A percentile compares a stretch with the other conserved stretches of the same genome.
Evolutionary conservation across 2,888 invertebrate genomes (phyloP).

Genomic region (Antheraea yamamai): DNA sequence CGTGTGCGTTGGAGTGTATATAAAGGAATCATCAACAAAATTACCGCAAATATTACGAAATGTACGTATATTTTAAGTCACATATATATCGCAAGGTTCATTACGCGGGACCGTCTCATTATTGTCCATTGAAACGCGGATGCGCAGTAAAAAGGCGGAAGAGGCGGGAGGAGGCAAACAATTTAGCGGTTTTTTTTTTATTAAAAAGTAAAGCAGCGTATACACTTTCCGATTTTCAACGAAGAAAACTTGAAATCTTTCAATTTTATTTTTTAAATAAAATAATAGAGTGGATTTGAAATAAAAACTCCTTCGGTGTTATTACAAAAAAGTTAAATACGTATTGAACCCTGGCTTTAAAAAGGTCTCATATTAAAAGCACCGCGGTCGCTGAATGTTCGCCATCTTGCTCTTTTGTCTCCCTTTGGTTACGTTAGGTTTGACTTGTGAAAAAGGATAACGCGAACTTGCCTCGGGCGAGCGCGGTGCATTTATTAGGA

Average conservation of each 20-base stretch:
- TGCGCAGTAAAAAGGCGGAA: constrained; percentile 23
- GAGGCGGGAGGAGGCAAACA: constrained; percentile 33
- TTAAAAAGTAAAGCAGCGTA: constrained; percentile 35
- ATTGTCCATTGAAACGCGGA: constrained; percentile 33
- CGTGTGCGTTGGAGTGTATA: too few relatives aligned
- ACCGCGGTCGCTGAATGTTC: too few relatives aligned
- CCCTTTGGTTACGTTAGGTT: too few relatives aligned
- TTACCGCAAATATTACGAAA: neutral
- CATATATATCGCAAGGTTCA: constrained; percentile 26
- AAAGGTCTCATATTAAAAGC: too few relatives aligned
- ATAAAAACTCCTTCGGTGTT: neutral
- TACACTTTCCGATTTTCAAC: constrained; percentile 2
- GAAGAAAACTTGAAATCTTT: neutral
- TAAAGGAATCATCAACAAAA: neutral
- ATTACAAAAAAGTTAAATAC: too few relatives aligned
- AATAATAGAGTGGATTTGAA: neutral
- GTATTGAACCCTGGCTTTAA: too few relatives aligned
- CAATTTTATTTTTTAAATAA: neutral
- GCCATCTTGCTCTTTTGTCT: too few relatives aligned
- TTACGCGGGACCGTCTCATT: constrained; percentile 36
- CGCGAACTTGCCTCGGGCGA: too few relatives aligned
- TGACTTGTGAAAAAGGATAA: too few relatives aligned
- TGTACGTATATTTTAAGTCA: neutral
- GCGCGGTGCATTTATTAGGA: too few relatives aligned
- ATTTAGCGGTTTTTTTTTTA: constrained; percentile 40